Conservation (phyloP, 2,113 vertebrate species). For the Mixornis gularis region DNA sequence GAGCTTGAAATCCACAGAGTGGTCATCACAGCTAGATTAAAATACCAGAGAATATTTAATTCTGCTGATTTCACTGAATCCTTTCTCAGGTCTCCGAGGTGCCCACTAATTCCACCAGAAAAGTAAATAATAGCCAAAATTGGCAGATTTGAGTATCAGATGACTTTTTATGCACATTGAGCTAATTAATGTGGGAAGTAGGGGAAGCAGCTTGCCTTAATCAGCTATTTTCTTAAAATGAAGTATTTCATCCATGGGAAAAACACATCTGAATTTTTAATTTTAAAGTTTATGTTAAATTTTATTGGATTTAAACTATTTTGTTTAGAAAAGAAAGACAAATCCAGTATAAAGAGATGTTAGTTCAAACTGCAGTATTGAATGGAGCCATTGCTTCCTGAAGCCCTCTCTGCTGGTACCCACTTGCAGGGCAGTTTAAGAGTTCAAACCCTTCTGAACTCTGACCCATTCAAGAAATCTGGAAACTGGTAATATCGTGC, state of each 20-base stretch:
- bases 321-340: background rate
- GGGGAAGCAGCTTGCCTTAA: background rate
- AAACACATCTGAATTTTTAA: background rate
- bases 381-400: background rate
- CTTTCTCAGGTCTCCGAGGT: background rate
- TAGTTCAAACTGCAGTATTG: background rate
- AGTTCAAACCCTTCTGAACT: background rate
- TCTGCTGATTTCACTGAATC: background rate
- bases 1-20: background rate
- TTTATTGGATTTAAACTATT: background rate
- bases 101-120: background rate
- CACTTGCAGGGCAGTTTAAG: background rate
- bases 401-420: background rate
- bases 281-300: background rate
- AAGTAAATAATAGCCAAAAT: background rate
- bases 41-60: conserved; percentile 28
- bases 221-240: background rate
- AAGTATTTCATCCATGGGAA: background rate
- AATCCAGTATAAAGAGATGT: background rate
- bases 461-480: background rate
- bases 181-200: background rate
- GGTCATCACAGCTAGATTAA: background rate
- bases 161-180: background rate
- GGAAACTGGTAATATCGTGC: background rate
- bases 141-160: background rate